Conservation (phyloP, 2,797 vertebrate species). For the Cyprinodon diabolis region DNA sequence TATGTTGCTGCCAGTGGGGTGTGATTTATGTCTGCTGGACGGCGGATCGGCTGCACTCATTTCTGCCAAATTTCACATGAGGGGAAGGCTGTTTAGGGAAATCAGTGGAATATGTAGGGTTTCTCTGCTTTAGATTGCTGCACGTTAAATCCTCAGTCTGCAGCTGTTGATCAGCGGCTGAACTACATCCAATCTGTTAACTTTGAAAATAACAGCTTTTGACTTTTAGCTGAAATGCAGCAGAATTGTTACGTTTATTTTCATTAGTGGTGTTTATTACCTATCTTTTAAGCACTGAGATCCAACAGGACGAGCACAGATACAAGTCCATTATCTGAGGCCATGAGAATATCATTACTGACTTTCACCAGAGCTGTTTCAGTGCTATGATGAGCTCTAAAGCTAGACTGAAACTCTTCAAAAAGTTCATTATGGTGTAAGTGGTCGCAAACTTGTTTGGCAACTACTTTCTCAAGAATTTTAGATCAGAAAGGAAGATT, state of each 20-base stretch:
- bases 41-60: slow-evolving; percentile 15
- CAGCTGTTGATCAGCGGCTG: not conserved
- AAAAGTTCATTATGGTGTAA: too few species aligned
- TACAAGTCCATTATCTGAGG: too few species aligned
- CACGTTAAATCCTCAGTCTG: not conserved
- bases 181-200: not conserved
- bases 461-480: too few species aligned
- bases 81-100: slow-evolving; percentile 16
- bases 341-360: too few species aligned
- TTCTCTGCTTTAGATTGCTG: not conserved
- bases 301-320: too few species aligned
- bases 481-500: too few species aligned
- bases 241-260: too few species aligned
- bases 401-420: too few species aligned
- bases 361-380: too few species aligned
- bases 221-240: not conserved
- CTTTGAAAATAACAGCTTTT: not conserved
- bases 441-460: too few species aligned
- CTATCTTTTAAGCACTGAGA: too few species aligned
- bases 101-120: slow-evolving; percentile 22
- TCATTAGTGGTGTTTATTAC: not conserved
- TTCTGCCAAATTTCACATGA: slow-evolving; percentile 29
- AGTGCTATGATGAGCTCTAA: too few species aligned
- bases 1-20: slow-evolving; percentile 55
- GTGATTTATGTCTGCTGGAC: slow-evolving; percentile 56